Conservation (phyloP, 2,888 invertebrate genomes). For the Ophraella communa region DNA sequence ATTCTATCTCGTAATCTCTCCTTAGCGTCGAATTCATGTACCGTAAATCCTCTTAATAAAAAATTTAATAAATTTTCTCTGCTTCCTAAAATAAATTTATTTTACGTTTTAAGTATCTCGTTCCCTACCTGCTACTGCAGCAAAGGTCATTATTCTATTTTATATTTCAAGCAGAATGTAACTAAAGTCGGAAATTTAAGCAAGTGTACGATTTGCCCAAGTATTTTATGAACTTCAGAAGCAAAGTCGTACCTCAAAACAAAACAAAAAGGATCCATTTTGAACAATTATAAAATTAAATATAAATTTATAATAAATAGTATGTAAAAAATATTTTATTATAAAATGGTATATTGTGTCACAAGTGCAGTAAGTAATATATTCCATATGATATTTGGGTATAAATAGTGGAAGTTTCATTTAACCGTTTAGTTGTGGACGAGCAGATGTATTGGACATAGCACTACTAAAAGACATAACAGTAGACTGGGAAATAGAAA, state of each 20-base stretch:
- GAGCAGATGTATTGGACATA: too few species aligned
- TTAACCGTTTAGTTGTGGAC: too few species aligned
- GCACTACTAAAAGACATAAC: too few species aligned
- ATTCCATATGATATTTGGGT: too few species aligned
- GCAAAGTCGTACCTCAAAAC: not conserved
- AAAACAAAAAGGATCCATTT: too few species aligned
- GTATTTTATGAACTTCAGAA: not conserved
- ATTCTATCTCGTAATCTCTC: not conserved
- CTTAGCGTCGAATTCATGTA: not conserved
- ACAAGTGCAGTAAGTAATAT: too few species aligned
- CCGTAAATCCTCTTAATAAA: not conserved
- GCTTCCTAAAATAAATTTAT: constrained; percentile 1
- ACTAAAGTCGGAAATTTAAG: not conserved
- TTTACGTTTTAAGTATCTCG: not conserved
- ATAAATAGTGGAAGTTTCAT: too few species aligned
- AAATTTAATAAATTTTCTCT: not conserved
- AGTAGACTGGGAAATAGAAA: too few species aligned
- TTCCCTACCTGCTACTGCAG: not conserved
- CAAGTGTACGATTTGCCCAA: not conserved
- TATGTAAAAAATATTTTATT: too few species aligned
- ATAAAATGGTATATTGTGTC: too few species aligned
- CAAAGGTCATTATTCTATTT: constrained; percentile 3
- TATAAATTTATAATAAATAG: too few species aligned
- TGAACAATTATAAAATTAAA: too few species aligned
- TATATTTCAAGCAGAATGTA: not conserved